Base-by-base conservation (phyloP, 2,113 vertebrate genomes). In the Bostrychus sinensis region DNA sequence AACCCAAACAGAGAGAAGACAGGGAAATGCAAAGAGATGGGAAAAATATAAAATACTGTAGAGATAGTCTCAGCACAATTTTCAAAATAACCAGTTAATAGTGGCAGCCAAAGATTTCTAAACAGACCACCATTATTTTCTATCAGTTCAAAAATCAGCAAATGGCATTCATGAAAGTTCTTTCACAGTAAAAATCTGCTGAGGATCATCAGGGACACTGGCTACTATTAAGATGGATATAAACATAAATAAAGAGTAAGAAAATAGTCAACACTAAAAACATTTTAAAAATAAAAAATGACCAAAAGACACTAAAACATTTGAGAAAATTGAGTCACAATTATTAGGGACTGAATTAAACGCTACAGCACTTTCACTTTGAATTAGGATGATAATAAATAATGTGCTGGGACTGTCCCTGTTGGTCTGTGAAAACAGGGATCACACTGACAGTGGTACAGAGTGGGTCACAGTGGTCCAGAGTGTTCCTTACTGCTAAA, bases 331-430 rank as follows among this genome's bases (percentile, higher is more conserved):
- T 5, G 14, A 25, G 45, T 25, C 22, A 48, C 20, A n/a, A n/a
- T n/a, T n/a, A n/a, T n/a, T n/a, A n/a, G n/a, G n/a, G n/a, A n/a
- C n/a, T n/a, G n/a, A n/a, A n/a, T n/a, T n/a, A n/a, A n/a, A n/a
- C n/a, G n/a, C n/a, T n/a, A n/a, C n/a, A n/a, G n/a, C n/a, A n/a
- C n/a, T n/a, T n/a, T n/a, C n/a, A n/a, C n/a, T n/a, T n/a, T 17
- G 3, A 22, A 20, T 45, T 45, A 45, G 42, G n/a, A n/a, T 19
- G 7, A 7, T 17, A 42, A n/a, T 42, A 22, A 46, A 25, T 48
- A 41, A 45, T 50, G 82, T 78, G 46, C 62, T 88, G 91, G 85
- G 93, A 94, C 93, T 95, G 88, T 94, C 95, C 95, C 91, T 90
- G 92, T 93, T 78, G 34, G 39, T 83, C 12, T 67, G 17, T 62